These are phyloP conservation scores for Gobio gobio DNA, from an alignment of 2,113 vertebrate species.

Conservation along the genomic window DNA sequence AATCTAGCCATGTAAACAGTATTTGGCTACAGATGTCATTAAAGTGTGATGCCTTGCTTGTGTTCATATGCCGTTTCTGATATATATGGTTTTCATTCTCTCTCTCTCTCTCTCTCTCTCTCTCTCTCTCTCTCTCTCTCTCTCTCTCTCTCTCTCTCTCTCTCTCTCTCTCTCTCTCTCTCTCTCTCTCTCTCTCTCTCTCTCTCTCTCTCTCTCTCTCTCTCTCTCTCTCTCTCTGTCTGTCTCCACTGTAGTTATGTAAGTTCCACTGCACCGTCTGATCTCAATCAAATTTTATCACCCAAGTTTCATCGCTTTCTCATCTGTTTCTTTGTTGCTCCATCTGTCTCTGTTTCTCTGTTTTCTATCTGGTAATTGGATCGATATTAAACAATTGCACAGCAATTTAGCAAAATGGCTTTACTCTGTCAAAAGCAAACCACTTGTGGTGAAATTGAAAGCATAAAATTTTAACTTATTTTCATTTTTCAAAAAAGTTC, in stretches of 20 bases:
- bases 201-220: too few relatives aligned
- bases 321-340: constrained; percentile 23
- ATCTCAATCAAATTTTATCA: constrained; percentile 24
- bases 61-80: too few relatives aligned
- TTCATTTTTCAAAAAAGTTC: neutral
- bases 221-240: constrained; percentile 3
- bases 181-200: too few relatives aligned
- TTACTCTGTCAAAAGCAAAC: neutral
- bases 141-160: too few relatives aligned
- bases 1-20: too few relatives aligned
- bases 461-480: neutral
- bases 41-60: too few relatives aligned
- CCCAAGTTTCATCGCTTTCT: neutral
- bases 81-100: too few relatives aligned
- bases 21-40: too few relatives aligned
- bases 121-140: too few relatives aligned
- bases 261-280: constrained; percentile 28
- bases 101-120: too few relatives aligned
- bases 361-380: constrained; percentile 15
- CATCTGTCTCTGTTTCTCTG: constrained; percentile 11
- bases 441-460: neutral
- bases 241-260: constrained; percentile 7
- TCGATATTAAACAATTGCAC: neutral
- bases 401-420: neutral
- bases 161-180: too few relatives aligned